Conservation (phyloP, 2,113 vertebrate genomes). For the Mesoclemmys tuberculata region DNA sequence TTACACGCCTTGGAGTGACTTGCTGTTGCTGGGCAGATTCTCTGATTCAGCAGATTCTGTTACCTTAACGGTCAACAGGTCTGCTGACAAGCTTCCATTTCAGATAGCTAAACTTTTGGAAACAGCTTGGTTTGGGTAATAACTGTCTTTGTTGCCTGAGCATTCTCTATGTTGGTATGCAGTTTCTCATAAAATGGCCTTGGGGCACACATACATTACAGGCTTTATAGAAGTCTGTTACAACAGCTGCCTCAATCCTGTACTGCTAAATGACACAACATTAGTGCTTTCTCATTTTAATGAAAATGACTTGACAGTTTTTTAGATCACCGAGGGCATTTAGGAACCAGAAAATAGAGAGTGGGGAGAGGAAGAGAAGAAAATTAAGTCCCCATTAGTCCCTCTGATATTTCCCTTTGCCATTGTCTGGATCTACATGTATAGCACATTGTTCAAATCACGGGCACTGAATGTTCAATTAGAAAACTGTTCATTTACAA, state of each 20-base stretch:
- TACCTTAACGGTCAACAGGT: too few species aligned
- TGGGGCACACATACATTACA: too few species aligned
- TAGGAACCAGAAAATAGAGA: not conserved
- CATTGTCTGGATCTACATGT: rapidly evolving
- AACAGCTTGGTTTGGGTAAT: too few species aligned
- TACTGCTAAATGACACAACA: not conserved
- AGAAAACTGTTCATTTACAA: constrained; percentile 3
- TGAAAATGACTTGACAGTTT: not conserved
- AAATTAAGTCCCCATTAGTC: not conserved
- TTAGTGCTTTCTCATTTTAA: not conserved
- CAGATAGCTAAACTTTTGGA: too few species aligned
- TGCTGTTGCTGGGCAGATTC: too few species aligned
- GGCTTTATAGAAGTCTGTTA: too few species aligned
- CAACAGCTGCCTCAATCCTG: not conserved
- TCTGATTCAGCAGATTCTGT: too few species aligned
- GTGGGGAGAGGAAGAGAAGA: not conserved
- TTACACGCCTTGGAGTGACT: too few species aligned
- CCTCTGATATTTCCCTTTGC: rapidly evolving
- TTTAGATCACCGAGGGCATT: not conserved
- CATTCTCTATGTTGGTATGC: too few species aligned
- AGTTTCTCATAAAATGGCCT: too few species aligned
- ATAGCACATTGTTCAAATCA: not conserved
- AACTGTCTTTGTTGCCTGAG: too few species aligned
- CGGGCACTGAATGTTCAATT: not conserved
- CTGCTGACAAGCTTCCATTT: too few species aligned